Percentiles rank a stretch among this genome's conserved stretches.
Evolutionary conservation across 2,797 vertebrate species (phyloP).

Genomic region (Rhinatrema bivittatum): DNA sequence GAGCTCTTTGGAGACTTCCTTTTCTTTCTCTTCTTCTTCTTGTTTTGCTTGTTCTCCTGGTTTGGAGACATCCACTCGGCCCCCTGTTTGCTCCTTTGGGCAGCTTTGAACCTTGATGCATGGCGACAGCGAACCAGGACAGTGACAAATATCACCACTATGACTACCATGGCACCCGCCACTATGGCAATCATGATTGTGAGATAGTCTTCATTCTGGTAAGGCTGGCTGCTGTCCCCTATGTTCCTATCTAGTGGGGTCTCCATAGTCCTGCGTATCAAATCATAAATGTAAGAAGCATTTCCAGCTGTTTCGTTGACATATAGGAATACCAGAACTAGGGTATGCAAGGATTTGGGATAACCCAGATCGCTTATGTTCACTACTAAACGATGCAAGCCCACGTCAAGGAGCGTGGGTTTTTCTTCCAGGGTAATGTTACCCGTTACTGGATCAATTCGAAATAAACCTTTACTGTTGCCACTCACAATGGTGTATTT

Average conservation of each 20-base stretch:
- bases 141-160: constrained; percentile 93
- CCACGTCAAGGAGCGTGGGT: constrained; percentile 74
- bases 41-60: constrained; percentile 95
- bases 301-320: constrained; percentile 97
- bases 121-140: constrained; percentile 94
- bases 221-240: constrained; percentile 84
- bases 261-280: constrained; percentile 95
- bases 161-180: constrained; percentile 91
- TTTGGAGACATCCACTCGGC: constrained; percentile 98
- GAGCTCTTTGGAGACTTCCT: constrained; percentile 97
- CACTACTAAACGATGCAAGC: constrained; percentile 91
- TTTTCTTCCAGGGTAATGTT: constrained; percentile 97
- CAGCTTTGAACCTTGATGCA: constrained; percentile 86
- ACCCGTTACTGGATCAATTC: constrained; percentile 94
- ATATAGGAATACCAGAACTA: constrained; percentile 92
- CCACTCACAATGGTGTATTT: constrained; percentile 95
- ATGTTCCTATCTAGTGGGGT: constrained; percentile 92
- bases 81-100: constrained; percentile 95
- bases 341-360: constrained; percentile 91
- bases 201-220: constrained; percentile 93
- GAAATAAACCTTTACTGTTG: constrained; percentile 89
- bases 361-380: constrained; percentile 97
- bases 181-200: constrained; percentile 96
- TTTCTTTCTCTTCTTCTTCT: constrained; percentile 98
- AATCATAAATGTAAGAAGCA: constrained; percentile 84